Base-by-base conservation (phyloP, 2,113 vertebrate species). In the Centropristis striata region DNA sequence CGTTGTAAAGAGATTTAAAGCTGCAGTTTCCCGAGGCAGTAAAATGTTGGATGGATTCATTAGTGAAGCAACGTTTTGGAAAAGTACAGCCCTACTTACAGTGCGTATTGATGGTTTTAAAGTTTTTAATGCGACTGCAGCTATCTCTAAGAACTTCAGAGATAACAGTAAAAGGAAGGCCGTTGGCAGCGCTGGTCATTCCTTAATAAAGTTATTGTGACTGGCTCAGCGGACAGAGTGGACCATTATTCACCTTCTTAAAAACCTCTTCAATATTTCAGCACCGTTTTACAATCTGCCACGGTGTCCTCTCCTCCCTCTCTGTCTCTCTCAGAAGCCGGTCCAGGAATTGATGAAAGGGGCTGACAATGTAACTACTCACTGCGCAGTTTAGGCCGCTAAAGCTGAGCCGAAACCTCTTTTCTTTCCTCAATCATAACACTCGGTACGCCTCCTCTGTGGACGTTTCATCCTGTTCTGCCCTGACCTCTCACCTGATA, bases 211-310 rank as follows among this genome's bases (percentile, higher is more conserved):
- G 72, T 75, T 65, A 27, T 51, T 69, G 39, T 69, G 36, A 75
- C 8, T 68, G 67, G n/a, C 37, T 41, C 61, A 42, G 65, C 78
- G 46, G 78, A 71, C 72, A 5, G 23, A 59, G 41, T 4, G 15
- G 28, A 47, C 32, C 68, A 71, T 88, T 63, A 71, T 80, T 87
- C 84, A 88, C 53, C 66, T 80, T 85, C 49, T 82, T 82, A 42
- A 74, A 32, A 81, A 27, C 59, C 36, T 64, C 61, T 55, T 88
- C 25, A 78, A 79, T 90, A 83, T 90, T 91, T 85, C 69, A 88
- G 46, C 66, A 20, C 44, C 16, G 8, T 76, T 80, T 86, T 74
- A 83, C 75, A 61, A 28, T 64, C 55, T 80, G 81, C 57, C 1
- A 42, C 0, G 1, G 2, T 15, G 63, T 69, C 57, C 39, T 70